Evolutionary conservation across 2,888 invertebrate species (phyloP).

Genomic region (Megalurothrips usitatus): DNA sequence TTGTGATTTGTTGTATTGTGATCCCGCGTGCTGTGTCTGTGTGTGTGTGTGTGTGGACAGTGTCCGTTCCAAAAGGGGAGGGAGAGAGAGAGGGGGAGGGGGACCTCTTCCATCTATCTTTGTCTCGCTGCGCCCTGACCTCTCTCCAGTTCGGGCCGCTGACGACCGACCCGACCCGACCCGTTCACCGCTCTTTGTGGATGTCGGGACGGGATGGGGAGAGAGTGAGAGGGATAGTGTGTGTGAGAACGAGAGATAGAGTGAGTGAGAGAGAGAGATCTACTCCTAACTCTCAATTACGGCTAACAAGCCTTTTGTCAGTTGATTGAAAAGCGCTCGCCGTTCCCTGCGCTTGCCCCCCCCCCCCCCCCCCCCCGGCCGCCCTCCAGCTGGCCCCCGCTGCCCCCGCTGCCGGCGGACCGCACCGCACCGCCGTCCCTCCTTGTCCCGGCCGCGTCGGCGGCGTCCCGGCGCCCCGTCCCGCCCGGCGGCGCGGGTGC

Average conservation of each 20-base stretch:
- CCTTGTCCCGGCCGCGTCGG: background rate
- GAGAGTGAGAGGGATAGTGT: background rate
- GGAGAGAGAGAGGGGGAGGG: too few species aligned
- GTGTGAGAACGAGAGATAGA: background rate
- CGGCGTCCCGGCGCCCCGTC: background rate
- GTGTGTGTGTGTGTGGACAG: background rate
- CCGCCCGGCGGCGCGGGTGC: background rate
- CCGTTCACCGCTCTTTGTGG: background rate
- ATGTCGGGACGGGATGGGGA: background rate
- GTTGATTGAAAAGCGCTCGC: slow-evolving; percentile 26
- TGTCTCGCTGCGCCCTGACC: too few species aligned
- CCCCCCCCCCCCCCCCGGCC: background rate
- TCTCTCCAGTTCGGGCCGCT: too few species aligned
- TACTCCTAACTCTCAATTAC: slow-evolving; percentile 17
- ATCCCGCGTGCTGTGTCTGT: background rate
- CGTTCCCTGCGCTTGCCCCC: background rate
- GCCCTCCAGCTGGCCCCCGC: too few species aligned
- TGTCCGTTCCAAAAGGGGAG: too few species aligned
- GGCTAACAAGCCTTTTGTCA: slow-evolving; percentile 23
- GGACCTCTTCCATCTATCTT: too few species aligned
- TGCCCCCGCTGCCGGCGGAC: background rate
- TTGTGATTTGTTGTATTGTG: background rate
- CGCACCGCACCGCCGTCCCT: too few species aligned
- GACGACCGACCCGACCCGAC: too few species aligned
- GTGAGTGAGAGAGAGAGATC: too few species aligned